Conservation (phyloP, 2,113 vertebrate genomes). For the Leptosomus discolor region DNA sequence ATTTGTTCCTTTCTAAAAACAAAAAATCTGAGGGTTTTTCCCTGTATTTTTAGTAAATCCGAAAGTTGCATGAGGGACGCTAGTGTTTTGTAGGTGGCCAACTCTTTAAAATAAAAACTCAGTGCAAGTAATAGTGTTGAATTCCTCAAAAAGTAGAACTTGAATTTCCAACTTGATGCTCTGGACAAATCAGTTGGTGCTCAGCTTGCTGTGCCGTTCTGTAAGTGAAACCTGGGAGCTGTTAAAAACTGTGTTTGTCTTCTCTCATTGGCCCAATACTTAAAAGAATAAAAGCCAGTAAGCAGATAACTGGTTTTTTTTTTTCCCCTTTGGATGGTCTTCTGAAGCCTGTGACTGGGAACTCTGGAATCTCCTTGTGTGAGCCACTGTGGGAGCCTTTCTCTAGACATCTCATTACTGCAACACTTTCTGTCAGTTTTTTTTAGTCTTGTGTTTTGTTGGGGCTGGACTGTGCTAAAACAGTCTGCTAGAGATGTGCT, state of each 20-base stretch:
- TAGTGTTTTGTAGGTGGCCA: neutral
- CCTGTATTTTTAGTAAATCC: neutral
- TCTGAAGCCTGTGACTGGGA: neutral
- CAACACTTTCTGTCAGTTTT: neutral
- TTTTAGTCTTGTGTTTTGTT: neutral
- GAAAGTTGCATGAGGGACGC: neutral
- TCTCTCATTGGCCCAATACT: neutral
- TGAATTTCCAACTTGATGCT: fast-evolving
- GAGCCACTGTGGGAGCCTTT: neutral
- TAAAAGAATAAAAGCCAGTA: neutral
- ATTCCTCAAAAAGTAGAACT: neutral
- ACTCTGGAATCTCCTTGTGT: neutral
- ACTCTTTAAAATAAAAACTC: neutral
- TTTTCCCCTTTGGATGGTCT: neutral
- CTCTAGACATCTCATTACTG: neutral
- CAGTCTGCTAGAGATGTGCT: neutral
- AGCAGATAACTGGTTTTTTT: too few species aligned
- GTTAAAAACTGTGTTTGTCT: neutral
- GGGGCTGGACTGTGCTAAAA: neutral
- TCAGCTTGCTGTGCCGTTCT: neutral
- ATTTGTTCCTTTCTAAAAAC: slow-evolving; percentile 36
- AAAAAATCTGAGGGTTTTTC: neutral
- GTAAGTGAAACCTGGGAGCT: neutral
- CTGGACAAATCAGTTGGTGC: neutral
- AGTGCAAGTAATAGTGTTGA: neutral